Base-by-base conservation (phyloP, 2,888 invertebrate species). In the Xylocampa areola region DNA sequence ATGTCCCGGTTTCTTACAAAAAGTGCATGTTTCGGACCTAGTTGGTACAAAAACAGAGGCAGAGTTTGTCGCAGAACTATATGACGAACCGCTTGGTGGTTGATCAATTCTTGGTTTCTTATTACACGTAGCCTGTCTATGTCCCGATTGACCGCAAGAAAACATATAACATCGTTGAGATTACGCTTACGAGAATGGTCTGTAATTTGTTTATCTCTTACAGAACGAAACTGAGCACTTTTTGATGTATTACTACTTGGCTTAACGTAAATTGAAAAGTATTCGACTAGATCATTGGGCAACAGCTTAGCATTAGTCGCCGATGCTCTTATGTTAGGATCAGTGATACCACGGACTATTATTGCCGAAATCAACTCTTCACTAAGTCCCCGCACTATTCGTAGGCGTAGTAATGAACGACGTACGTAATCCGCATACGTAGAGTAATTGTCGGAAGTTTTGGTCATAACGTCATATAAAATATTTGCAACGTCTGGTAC, bases 1-100 rank as follows among this genome's bases (percentile, higher is more conserved):
- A 29, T 76, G 77, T 0, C 76, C 75, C 0, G 0, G 13, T n/a
- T 64, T 69, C 21, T 76, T 76, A 32, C 75, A 77, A 48, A 63
- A 77, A 8, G 65, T 29, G 21, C 62, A 61, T n/a, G 14, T 23
- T 35, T 37, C 16, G 8, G 16, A 4, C 11, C 11, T 49, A 5
- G 10, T 10, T 29, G 47, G 2, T 7, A 30, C 6, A 4, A 2
- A 13, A 8, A 5, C 6, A 6, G 10, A 2, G n/a, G 1, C 6
- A n/a, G 4, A 10, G n/a, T 5, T 11, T n/a, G 17, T 23, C 8
- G 21, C 11, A 21, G 3, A 11, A 4, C 13, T 4, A 2, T 21
- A 7, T 7, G n/a, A n/a, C n/a, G n/a, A n/a, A n/a, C n/a, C 10
- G 21, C 0, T 23, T 8, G n/a, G 5, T 19, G 10, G 0, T 2